These are phyloP conservation scores for Cerastis leucographa DNA, from an alignment of 2,888 invertebrate genomes.

Conservation along the genomic window DNA sequence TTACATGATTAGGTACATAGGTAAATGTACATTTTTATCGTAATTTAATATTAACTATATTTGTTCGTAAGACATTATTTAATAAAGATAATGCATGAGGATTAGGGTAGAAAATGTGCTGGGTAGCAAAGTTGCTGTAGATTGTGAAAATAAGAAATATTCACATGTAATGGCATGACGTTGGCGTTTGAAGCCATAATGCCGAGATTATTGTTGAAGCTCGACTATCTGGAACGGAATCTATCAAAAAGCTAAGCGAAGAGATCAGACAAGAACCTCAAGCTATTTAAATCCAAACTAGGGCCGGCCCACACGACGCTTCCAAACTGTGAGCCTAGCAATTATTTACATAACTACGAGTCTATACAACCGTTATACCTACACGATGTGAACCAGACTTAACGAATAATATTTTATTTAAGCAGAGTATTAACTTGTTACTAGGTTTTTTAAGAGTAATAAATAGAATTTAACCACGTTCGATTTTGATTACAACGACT, in stretches of 20 bases:
- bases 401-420: neutral
- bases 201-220: neutral
- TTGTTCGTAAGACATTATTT: constrained; percentile 38
- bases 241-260: constrained; percentile 18
- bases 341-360: constrained; percentile 63
- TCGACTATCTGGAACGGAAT: neutral
- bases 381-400: constrained; percentile 8
- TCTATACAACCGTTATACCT: constrained; percentile 38
- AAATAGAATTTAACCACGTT: constrained; percentile 28
- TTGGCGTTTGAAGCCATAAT: neutral
- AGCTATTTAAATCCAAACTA: constrained; percentile 42
- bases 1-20: constrained; percentile 76
- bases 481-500: constrained; percentile 35
- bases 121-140: neutral
- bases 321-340: constrained; percentile 13
- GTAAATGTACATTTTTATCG: constrained; percentile 60
- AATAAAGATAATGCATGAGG: constrained; percentile 20
- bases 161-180: neutral
- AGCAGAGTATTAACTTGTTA: constrained; percentile 18
- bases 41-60: constrained; percentile 40
- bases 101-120: neutral
- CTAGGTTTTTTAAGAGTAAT: constrained; percentile 46
- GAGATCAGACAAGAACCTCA: constrained; percentile 42
- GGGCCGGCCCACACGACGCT: neutral
- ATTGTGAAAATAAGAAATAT: neutral